These are phyloP conservation scores for Varanus salvator DNA, from an alignment of 2,113 vertebrate genomes.

Conservation along the genomic window DNA sequence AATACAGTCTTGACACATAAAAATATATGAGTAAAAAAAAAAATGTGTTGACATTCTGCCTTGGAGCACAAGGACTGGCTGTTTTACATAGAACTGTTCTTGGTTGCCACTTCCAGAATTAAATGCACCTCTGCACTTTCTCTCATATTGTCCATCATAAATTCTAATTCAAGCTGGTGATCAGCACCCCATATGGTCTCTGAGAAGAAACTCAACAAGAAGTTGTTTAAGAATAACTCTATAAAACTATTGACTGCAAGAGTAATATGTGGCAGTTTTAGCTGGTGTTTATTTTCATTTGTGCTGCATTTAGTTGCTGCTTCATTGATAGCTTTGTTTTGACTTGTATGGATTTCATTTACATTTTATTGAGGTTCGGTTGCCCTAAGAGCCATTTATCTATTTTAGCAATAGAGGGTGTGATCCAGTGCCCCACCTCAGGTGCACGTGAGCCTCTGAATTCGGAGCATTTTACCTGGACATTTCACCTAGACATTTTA, in stretches of 20 bases:
- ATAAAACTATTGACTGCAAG: slow-evolving; percentile 44
- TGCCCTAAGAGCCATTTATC: too few species aligned
- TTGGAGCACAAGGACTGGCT: not conserved
- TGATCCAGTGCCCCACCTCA: too few species aligned
- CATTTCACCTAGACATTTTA: too few species aligned
- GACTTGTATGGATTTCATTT: too few species aligned
- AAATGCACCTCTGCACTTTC: not conserved
- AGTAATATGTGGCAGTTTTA: slow-evolving; percentile 41
- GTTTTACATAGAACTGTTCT: not conserved
- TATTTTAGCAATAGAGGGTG: too few species aligned
- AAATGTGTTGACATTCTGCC: not conserved
- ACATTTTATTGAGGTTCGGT: too few species aligned
- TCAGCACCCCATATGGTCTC: not conserved
- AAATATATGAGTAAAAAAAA: too few species aligned
- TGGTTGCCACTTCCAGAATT: not conserved
- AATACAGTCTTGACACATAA: not conserved
- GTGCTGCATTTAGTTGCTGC: too few species aligned
- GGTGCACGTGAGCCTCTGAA: too few species aligned
- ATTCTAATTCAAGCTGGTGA: not conserved
- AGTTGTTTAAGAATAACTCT: slow-evolving; percentile 6
- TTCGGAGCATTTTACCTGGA: too few species aligned
- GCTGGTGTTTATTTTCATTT: slow-evolving; percentile 7
- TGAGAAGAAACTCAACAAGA: slow-evolving; percentile 10
- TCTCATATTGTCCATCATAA: slow-evolving; percentile 1
- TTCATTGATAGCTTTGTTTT: too few species aligned